Evolutionary conservation across 2,888 invertebrate species (phyloP).

Genomic region (Noctua comes): DNA sequence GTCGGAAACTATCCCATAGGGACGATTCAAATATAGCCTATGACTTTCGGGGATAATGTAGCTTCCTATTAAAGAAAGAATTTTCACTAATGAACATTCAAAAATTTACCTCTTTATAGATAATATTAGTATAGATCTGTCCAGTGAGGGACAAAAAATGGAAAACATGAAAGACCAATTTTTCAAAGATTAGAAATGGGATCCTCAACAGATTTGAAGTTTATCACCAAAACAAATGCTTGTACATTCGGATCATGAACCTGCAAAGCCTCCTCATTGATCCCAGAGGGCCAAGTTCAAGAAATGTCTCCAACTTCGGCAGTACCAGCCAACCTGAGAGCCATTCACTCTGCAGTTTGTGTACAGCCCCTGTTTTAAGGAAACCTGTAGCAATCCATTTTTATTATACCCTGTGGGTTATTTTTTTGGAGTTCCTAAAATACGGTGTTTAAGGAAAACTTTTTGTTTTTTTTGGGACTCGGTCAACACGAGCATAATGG

Average conservation of each 20-base stretch:
- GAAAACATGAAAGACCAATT: background rate
- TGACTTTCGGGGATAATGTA: background rate
- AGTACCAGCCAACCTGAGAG: conserved; percentile 46
- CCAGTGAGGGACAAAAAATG: background rate
- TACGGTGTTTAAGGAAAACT: background rate
- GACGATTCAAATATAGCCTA: background rate
- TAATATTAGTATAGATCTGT: background rate
- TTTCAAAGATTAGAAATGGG: background rate
- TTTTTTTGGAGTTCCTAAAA: background rate
- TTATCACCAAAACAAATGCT: conserved; percentile 41
- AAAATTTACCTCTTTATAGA: background rate
- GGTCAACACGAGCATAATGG: background rate
- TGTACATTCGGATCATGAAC: conserved; percentile 45
- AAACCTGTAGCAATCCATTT: conserved; percentile 40
- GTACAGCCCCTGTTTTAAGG: conserved; percentile 38
- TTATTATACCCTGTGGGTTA: conserved; percentile 32
- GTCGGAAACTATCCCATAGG: background rate
- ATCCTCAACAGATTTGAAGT: background rate
- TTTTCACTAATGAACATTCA: background rate
- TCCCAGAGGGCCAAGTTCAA: conserved; percentile 55
- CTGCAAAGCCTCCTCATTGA: conserved; percentile 31
- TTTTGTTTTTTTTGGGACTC: conserved; percentile 10
- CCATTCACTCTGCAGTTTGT: conserved; percentile 46
- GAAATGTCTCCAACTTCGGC: conserved; percentile 49
- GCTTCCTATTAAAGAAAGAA: background rate